phyloP scores from a whole-genome alignment of 2,797 vertebrate genomes.

The Enteromius thamalakanensis region DNA sequence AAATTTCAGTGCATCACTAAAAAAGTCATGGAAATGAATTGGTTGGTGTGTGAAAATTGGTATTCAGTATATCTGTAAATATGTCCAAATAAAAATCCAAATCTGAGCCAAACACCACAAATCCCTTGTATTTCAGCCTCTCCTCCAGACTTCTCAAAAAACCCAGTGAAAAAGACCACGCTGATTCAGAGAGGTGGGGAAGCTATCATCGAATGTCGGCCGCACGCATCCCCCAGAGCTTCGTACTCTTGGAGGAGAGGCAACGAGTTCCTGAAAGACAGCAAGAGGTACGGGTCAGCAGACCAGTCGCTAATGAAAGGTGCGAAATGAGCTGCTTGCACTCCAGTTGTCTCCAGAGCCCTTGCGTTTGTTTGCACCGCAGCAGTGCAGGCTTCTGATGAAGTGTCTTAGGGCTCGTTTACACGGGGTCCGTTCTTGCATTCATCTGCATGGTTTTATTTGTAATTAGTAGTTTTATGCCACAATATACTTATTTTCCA shows the following conservation, averaged over 20 bases:
- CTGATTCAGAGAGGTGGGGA: conserved; percentile 84
- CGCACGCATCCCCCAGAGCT: conserved; percentile 83
- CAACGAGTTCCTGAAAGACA: conserved; percentile 71
- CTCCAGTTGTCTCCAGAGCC: conserved; percentile 30
- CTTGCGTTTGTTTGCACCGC: conserved; percentile 20
- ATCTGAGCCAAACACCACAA: background rate
- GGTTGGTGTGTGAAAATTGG: background rate
- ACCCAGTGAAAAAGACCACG: conserved; percentile 80
- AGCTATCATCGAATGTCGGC: conserved; percentile 81
- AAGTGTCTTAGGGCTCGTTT: background rate
- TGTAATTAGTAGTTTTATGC: background rate
- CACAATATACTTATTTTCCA: background rate
- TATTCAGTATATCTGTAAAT: background rate
- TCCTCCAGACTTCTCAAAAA: conserved; percentile 84
- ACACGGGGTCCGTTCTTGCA: background rate
- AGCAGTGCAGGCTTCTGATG: background rate
- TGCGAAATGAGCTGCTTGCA: conserved; percentile 52
- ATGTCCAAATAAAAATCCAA: background rate
- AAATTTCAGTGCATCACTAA: background rate
- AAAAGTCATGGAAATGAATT: background rate
- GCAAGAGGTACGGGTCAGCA: conserved; percentile 76
- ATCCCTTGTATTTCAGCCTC: conserved; percentile 73
- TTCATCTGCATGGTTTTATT: background rate
- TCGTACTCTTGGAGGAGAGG: conserved; percentile 82
- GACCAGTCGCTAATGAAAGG: conserved; percentile 52